These are phyloP conservation scores for Corydoras sp. DNA, from an alignment of 2,113 vertebrate species.

Conservation along the genomic window DNA sequence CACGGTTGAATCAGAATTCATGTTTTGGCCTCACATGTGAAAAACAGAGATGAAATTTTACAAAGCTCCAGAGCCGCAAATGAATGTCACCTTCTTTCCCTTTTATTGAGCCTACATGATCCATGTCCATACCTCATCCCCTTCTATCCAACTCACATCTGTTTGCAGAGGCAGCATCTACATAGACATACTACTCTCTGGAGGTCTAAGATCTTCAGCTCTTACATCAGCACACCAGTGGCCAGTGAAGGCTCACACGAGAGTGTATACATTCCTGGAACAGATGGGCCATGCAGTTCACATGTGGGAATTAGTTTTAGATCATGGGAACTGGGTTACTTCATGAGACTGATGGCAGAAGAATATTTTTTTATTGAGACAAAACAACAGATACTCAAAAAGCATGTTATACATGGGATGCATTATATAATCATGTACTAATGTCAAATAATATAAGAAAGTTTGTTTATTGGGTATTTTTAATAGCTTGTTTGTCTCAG, in stretches of 20 bases:
- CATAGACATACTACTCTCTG: constrained; percentile 13
- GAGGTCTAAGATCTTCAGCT: constrained; percentile 4
- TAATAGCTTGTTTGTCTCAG: no score
- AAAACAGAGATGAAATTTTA: constrained; percentile 21
- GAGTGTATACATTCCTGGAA: background rate
- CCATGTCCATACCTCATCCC: constrained; percentile 14
- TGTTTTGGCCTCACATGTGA: constrained; percentile 18
- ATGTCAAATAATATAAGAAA: no score
- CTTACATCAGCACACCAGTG: constrained; percentile 14
- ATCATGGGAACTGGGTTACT: constrained; percentile 1
- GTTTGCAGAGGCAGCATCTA: constrained; percentile 10
- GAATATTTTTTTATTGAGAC: background rate
- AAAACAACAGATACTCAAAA: background rate
- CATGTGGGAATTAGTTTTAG: background rate
- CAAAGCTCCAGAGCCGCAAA: constrained; percentile 13
- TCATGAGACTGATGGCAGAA: constrained; percentile 4
- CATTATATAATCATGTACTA: no score
- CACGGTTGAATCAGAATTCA: background rate
- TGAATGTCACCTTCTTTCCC: constrained; percentile 11
- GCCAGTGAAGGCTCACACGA: constrained; percentile 7
- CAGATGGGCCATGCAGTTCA: constrained; percentile 3
- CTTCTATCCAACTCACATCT: constrained; percentile 21
- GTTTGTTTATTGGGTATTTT: no score
- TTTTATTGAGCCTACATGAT: constrained; percentile 20
- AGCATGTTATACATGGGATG: no score